Base-by-base conservation (phyloP, 2,797 vertebrate species). In the Karalla daura region DNA sequence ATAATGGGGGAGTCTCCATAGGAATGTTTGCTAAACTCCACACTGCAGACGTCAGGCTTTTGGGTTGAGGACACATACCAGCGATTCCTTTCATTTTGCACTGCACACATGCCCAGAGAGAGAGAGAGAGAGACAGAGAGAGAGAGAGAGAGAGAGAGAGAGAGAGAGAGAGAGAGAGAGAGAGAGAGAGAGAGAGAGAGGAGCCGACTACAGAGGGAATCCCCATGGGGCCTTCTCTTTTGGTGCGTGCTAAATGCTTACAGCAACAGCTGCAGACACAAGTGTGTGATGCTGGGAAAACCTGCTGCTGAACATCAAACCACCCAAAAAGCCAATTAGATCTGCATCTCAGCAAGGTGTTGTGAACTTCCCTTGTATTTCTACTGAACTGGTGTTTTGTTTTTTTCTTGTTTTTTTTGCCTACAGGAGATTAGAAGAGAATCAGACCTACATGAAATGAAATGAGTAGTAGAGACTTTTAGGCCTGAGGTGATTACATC, bases 181-280 rank as follows among this genome's bases (percentile, higher is more conserved):
- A 56, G 74, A 64, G 66, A 54, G 65, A 80, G 70, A 56, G 74
- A 28, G n/a, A 10, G 10, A 32, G 15, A n/a, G 37, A 51, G 55
- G 24, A 35, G 18, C 28, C 3, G 11, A 39, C 68, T 25, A 32
- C 43, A 12, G 35, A 83, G 74, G 82, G 83, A 86, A 81, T 80
- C 56, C 84, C 84, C 75, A 53, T 49, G 78, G 55, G 86, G 67
- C 65, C 75, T 72, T 63, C 72, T 86, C 62, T 78, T 79, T 69
- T 68, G 70, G 70, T 86, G 65, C 3, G 11, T 58, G 58, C 76
- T 84, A 81, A 87, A 85, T 66, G 71, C 85, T 88, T 71, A 80
- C 68, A 74, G 76, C 65, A 86, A 78, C 91, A 90, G 89, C 89
- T 92, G 90, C 90, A 80, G 63, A 76, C 87, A 89, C 88, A 91